Evolutionary conservation across 2,888 invertebrate species (phyloP), one percentile per base, ranked within the genome.

Genomic region (Uropetala carovei): DNA sequence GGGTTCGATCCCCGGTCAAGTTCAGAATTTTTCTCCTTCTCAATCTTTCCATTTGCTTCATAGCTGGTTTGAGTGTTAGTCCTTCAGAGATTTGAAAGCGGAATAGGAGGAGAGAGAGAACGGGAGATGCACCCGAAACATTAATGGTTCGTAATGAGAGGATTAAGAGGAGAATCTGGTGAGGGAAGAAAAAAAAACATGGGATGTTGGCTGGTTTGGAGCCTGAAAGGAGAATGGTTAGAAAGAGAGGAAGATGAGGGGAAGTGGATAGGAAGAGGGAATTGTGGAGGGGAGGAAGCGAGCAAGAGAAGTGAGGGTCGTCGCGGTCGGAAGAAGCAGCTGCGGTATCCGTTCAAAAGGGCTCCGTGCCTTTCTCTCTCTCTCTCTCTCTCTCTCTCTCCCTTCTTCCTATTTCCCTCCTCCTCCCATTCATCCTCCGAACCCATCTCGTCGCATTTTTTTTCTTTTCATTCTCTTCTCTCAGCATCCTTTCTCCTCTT

Each of bases 381-480:
- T 18, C 7, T n/a, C 56, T n/a, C 4, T 22, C 43, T 8, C 43
- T 18, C 56, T 9, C 18, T 16, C n/a, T n/a, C 56, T 10, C 56
- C 56, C 7, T n/a, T n/a, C 10, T 91, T 92, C 92, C 93, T 64
- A 93, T 18, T 14, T 93, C 94, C 14, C 93, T 93, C 16, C 85
- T 92, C 13, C 93, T 58, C 57, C 13, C 94, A 94, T 0, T 94
- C 94, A n/a, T 94, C 94, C 0, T 94, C 94, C 27, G 94, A 94
- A 0, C 94, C 94, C 9, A 94, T 94, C 16, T 93, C 94, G 3
- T 56, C 56, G 5, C 8, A n/a, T n/a, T n/a, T 82, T 18, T 18
- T 11, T 82, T 43, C 82, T 10, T 43, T 11, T 43, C 8, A 13
- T n/a, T 68, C 11, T 11, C 11, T 22, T 43, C 13, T 27, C 27